phyloP scores from a whole-genome alignment of 2,888 invertebrate genomes.

The Fragum whitleyi region DNA sequence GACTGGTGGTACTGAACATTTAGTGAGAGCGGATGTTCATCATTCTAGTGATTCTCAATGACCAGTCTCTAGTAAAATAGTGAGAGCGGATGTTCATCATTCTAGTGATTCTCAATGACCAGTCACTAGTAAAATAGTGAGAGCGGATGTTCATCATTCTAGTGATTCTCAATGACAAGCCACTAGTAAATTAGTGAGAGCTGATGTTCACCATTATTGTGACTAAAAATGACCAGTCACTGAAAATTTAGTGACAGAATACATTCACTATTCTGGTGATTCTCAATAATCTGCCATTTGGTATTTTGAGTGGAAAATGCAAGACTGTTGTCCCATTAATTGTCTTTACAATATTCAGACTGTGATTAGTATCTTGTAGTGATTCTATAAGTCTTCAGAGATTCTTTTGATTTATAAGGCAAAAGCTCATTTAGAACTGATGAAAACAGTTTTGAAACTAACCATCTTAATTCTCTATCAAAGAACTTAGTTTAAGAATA shows the following conservation, averaged over 20 bases:
- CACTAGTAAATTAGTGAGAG: not conserved
- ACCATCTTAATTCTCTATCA: too few relatives aligned
- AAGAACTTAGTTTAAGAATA: too few relatives aligned
- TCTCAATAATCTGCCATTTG: too few relatives aligned
- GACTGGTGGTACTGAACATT: slow-evolving; percentile 16
- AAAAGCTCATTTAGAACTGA: too few relatives aligned
- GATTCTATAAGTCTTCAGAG: too few relatives aligned
- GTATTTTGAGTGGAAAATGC: too few relatives aligned
- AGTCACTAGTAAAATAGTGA: not conserved
- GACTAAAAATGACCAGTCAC: not conserved
- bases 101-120: slow-evolving; percentile 12
- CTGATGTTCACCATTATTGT: slow-evolving; percentile 4
- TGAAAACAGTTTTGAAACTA: too few relatives aligned
- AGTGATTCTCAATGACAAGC: slow-evolving; percentile 5
- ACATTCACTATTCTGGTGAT: slow-evolving; percentile 2
- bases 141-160: slow-evolving; percentile 26
- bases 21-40: slow-evolving; percentile 22
- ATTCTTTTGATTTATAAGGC: too few relatives aligned
- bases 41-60: slow-evolving; percentile 17
- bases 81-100: slow-evolving; percentile 24
- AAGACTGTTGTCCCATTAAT: too few relatives aligned
- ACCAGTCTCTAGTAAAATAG: not conserved
- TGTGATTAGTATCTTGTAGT: too few relatives aligned
- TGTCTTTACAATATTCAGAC: too few relatives aligned
- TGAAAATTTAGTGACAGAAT: too few relatives aligned